These are phyloP conservation scores for Drosophila formosana DNA, from an alignment of 2,888 invertebrate species.

Conservation along the genomic window DNA sequence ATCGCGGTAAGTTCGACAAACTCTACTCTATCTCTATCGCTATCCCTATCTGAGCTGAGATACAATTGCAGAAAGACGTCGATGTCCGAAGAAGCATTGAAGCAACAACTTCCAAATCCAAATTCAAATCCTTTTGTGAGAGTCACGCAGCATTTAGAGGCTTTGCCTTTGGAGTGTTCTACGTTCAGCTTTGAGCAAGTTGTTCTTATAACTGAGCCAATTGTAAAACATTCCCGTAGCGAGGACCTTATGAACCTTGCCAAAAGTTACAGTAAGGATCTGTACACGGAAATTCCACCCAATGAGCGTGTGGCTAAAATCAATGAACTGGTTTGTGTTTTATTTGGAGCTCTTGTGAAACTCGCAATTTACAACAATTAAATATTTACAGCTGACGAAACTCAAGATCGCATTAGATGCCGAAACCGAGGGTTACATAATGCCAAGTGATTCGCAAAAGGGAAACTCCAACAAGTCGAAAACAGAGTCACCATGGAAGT, in stretches of 20 bases:
- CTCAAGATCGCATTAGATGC: constrained; percentile 91
- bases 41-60: not conserved
- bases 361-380: not conserved
- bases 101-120: constrained; percentile 85
- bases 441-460: constrained; percentile 69
- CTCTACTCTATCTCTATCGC: too few species aligned
- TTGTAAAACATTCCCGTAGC: constrained; percentile 85
- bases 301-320: constrained; percentile 91
- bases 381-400: constrained; percentile 88
- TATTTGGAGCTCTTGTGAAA: too few species aligned
- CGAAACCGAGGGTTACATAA: constrained; percentile 87
- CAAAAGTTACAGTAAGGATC: constrained; percentile 93
- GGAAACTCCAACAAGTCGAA: constrained; percentile 84
- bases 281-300: constrained; percentile 90
- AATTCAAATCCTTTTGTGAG: constrained; percentile 88
- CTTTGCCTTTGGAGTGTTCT: constrained; percentile 73
- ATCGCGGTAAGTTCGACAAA: constrained; percentile 85
- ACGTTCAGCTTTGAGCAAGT: constrained; percentile 82
- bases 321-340: constrained; percentile 91
- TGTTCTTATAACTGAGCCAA: constrained; percentile 79
- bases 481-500: constrained; percentile 87
- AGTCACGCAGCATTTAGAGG: constrained; percentile 82
- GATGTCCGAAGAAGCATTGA: constrained; percentile 84
- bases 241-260: constrained; percentile 95
- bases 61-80: constrained; percentile 87